Percentiles rank a stretch among this genome's conserved stretches.
Conservation (phyloP, 1,140 invertebrate species). For the Spodoptera frugiperda region DNA sequence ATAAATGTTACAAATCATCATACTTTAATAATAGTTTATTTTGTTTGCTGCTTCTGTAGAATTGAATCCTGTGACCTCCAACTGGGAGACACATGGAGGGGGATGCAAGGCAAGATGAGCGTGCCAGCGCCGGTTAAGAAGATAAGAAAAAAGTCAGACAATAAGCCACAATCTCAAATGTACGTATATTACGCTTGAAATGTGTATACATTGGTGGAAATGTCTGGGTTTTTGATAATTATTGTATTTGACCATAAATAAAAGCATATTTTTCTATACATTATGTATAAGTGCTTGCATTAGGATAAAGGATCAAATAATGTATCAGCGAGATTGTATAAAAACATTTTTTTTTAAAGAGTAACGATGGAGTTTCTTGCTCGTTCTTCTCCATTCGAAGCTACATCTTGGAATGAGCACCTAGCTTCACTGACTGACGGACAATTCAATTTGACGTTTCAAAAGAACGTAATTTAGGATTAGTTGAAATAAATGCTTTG, state of each 20-base stretch:
- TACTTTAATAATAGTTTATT: slow-evolving; percentile 72
- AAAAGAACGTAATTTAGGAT: too few relatives aligned
- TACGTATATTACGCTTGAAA: slow-evolving; percentile 85
- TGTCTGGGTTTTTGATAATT: slow-evolving; percentile 35
- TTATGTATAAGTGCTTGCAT: slow-evolving; percentile 11
- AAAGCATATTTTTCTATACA: slow-evolving; percentile 18
- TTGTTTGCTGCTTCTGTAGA: slow-evolving; percentile 87
- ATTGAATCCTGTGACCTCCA: slow-evolving; percentile 93
- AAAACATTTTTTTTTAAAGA: too few relatives aligned
- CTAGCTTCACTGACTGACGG: too few relatives aligned
- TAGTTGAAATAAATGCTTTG: too few relatives aligned
- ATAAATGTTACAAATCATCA: slow-evolving; percentile 47
- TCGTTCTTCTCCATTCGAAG: too few relatives aligned
- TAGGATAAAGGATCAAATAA: too few relatives aligned
- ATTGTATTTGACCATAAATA: neutral
- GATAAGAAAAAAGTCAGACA: slow-evolving; percentile 94
- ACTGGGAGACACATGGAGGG: slow-evolving; percentile 89
- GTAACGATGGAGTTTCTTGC: too few relatives aligned
- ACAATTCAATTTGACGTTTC: too few relatives aligned
- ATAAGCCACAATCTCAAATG: slow-evolving; percentile 93
- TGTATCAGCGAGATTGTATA: too few relatives aligned
- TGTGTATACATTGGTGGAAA: slow-evolving; percentile 48
- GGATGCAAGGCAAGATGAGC: slow-evolving; percentile 94
- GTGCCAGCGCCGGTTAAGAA: slow-evolving; percentile 91
- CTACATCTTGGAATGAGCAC: too few relatives aligned